Conservation (phyloP, 2,113 vertebrate species). For the Gila orcuttii region DNA sequence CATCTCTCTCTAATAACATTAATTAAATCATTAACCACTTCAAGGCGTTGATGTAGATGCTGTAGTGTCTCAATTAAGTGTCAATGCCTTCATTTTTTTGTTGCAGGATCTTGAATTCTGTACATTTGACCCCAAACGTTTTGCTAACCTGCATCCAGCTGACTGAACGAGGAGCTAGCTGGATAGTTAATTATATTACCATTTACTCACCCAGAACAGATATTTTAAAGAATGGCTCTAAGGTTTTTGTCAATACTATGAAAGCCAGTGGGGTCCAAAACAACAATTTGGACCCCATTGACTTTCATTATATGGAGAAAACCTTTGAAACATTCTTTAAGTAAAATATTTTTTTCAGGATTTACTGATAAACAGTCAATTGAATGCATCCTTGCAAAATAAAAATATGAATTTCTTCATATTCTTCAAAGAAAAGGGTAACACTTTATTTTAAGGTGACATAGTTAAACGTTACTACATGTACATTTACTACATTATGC, state of each 20-base stretch:
- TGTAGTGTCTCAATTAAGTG: conserved; percentile 68
- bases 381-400: background rate
- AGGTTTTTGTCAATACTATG: background rate
- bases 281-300: background rate
- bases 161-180: background rate
- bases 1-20: conserved; percentile 65
- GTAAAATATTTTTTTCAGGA: no score
- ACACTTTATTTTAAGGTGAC: no score
- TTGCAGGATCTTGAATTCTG: background rate
- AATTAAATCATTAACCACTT: conserved; percentile 76
- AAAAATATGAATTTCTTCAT: background rate
- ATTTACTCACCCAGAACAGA: background rate
- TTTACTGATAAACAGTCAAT: no score
- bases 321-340: no score
- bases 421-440: background rate
- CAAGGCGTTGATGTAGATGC: conserved; percentile 54
- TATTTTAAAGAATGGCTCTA: background rate
- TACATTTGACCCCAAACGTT: conserved; percentile 11
- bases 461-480: no score
- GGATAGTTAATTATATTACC: background rate
- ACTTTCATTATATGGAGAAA: background rate
- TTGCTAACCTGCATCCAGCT: conserved; percentile 50
- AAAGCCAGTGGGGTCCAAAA: background rate
- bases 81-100: conserved; percentile 13
- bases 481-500: no score